Percentiles rank a stretch among this genome's conserved stretches.
phyloP scores from a whole-genome alignment of 2,797 vertebrate species.

The Thalassophryne amazonica region DNA sequence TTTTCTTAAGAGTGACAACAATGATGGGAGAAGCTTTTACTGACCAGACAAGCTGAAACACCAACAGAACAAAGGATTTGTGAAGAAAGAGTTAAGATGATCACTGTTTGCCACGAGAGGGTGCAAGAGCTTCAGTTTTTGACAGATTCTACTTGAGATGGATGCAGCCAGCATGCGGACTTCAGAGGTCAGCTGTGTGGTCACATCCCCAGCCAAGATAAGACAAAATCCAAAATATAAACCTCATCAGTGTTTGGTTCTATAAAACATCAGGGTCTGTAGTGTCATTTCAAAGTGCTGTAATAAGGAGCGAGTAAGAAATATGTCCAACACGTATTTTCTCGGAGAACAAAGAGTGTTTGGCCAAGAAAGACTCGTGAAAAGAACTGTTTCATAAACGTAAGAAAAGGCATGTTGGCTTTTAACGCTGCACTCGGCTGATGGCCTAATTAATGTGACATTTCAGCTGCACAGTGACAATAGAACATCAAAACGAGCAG shows the following conservation, averaged over 20 bases:
- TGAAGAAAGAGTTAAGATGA: conserved; percentile 4
- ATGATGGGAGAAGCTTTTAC: conserved; percentile 16
- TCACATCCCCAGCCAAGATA: conserved; percentile 18
- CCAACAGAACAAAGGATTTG: conserved; percentile 57
- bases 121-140: conserved; percentile 64
- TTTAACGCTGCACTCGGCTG: conserved; percentile 55
- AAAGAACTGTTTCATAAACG: conserved; percentile 25
- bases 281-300: conserved; percentile 18
- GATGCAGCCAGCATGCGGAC: no score
- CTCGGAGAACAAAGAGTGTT: conserved; percentile 35
- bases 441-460: conserved; percentile 69
- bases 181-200: not conserved
- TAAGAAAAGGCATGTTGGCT: conserved; percentile 41
- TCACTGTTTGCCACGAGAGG: conserved; percentile 68
- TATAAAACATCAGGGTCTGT: conserved; percentile 24
- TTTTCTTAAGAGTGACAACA: conserved; percentile 15
- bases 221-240: no score
- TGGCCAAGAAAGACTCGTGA: conserved; percentile 40
- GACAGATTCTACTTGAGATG: not conserved
- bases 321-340: conserved; percentile 19
- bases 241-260: no score
- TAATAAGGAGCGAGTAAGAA: conserved; percentile 25
- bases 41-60: conserved; percentile 16
- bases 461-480: conserved; percentile 42
- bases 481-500: conserved; percentile 37